phyloP scores from a whole-genome alignment of 2,888 invertebrate species.

The Pristionchus entomophagus region DNA sequence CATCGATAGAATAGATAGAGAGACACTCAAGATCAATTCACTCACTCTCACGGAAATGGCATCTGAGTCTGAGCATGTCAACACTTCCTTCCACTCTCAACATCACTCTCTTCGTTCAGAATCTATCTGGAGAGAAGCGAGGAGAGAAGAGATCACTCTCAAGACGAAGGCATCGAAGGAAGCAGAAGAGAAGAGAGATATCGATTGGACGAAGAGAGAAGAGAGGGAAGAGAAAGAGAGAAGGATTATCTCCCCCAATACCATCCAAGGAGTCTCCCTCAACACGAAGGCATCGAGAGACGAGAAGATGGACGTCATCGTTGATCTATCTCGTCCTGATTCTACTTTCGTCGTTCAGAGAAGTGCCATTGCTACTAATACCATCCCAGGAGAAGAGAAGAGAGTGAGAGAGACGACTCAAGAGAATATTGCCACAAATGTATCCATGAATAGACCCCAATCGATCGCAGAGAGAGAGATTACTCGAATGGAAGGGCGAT shows the following conservation, averaged over 20 bases:
- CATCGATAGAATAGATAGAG: background rate
- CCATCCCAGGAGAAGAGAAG: conserved; percentile 30
- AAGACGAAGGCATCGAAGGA: conserved; percentile 60
- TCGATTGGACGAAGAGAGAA: conserved; percentile 47
- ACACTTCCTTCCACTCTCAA: conserved; percentile 61
- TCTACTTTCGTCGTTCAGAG: conserved; percentile 53
- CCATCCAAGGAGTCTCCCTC: conserved; percentile 52
- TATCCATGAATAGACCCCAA: conserved; percentile 21
- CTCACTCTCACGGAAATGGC: conserved; percentile 42
- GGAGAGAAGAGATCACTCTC: conserved; percentile 62
- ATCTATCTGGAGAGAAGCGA: conserved; percentile 55
- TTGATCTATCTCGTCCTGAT: conserved; percentile 54
- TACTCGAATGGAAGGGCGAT: conserved; percentile 16
- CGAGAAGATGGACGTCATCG: conserved; percentile 52
- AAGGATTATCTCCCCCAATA: conserved; percentile 59
- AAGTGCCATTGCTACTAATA: conserved; percentile 50
- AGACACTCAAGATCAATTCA: background rate
- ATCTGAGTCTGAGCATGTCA: conserved; percentile 53
- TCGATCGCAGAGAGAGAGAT: background rate
- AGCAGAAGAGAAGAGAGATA: conserved; percentile 49
- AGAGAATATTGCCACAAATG: conserved; percentile 24
- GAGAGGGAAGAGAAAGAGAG: conserved; percentile 48
- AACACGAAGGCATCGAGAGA: conserved; percentile 62
- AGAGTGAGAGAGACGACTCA: conserved; percentile 23
- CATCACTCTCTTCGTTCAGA: conserved; percentile 62